Percentiles rank a stretch among this genome's conserved stretches.
Evolutionary conservation across 2,888 invertebrate genomes (phyloP).

Genomic region (Cheilosia impressa): DNA sequence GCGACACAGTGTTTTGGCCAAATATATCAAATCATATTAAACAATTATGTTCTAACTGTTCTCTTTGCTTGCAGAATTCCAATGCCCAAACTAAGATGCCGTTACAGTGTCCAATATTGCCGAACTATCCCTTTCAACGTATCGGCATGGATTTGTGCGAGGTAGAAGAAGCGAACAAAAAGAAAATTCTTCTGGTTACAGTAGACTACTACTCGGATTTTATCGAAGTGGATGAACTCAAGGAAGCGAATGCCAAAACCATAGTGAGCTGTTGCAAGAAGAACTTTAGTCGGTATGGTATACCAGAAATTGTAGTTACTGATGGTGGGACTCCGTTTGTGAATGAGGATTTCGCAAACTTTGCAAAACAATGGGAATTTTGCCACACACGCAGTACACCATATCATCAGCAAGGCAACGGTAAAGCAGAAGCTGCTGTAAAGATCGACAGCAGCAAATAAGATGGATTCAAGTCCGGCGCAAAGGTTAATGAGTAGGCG

Average conservation of each 20-base stretch:
- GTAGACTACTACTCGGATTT: slow-evolving; percentile 62
- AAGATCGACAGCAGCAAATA: slow-evolving; percentile 35
- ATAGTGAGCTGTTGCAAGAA: slow-evolving; percentile 38
- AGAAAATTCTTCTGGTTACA: slow-evolving; percentile 20
- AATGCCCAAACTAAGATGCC: too few species aligned
- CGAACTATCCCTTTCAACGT: too few species aligned
- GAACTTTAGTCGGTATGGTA: slow-evolving; percentile 54
- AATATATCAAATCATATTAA: too few species aligned
- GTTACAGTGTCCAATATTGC: too few species aligned
- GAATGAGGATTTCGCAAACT: slow-evolving; percentile 15
- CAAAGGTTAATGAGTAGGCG: slow-evolving; percentile 32
- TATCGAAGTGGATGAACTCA: slow-evolving; percentile 58
- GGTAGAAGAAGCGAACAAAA: too few species aligned
- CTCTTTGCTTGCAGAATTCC: too few species aligned
- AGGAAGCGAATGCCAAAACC: slow-evolving; percentile 18
- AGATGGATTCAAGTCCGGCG: slow-evolving; percentile 18
- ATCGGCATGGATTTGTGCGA: too few species aligned
- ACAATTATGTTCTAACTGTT: too few species aligned
- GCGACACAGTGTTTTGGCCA: too few species aligned
- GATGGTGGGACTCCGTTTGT: slow-evolving; percentile 24
- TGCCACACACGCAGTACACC: slow-evolving; percentile 29
- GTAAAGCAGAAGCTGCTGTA: slow-evolving; percentile 44
- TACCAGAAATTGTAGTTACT: slow-evolving; percentile 33
- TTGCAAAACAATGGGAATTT: slow-evolving; percentile 51
- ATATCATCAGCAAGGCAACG: slow-evolving; percentile 51